Conservation (phyloP, 2,797 vertebrate species). For the Etheostoma perlongum region DNA sequence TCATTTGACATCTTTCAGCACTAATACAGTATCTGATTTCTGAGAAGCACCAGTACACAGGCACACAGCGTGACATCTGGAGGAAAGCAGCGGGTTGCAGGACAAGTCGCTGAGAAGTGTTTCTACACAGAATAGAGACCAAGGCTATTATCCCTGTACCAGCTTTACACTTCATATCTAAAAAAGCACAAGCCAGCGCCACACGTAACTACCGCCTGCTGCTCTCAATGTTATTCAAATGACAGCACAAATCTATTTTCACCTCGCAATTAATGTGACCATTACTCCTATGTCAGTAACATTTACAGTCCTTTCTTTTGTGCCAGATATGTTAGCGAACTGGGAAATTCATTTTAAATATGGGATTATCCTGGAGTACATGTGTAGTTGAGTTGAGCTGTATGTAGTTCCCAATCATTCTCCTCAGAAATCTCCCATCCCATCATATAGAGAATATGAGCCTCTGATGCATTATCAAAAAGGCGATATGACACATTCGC, state of each 20-base stretch:
- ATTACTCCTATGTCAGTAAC: constrained; percentile 71
- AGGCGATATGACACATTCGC: constrained; percentile 50
- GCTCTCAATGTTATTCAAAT: constrained; percentile 70
- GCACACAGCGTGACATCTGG: constrained; percentile 57
- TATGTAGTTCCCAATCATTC: constrained; percentile 39
- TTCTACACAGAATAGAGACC: constrained; percentile 32
- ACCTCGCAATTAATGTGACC: constrained; percentile 69
- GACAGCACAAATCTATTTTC: constrained; percentile 68
- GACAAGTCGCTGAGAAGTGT: constrained; percentile 51
- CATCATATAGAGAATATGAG: constrained; percentile 26
- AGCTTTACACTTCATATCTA: constrained; percentile 46
- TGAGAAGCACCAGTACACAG: constrained; percentile 59
- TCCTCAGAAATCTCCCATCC: constrained; percentile 36
- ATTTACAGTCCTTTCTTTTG: constrained; percentile 54
- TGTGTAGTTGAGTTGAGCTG: constrained; percentile 29
- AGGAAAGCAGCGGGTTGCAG: constrained; percentile 64
- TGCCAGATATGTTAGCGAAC: constrained; percentile 28
- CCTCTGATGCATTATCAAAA: constrained; percentile 37
- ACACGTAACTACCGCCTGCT: constrained; percentile 37
- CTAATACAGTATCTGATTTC: constrained; percentile 70
- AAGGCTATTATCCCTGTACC: constrained; percentile 43
- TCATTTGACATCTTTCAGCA: constrained; percentile 78
- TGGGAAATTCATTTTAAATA: constrained; percentile 56
- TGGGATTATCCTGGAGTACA: constrained; percentile 52
- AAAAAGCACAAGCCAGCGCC: constrained; percentile 32